These are phyloP conservation scores for Eubucco bourcierii DNA, from an alignment of 2,113 vertebrate species.

Conservation along the genomic window DNA sequence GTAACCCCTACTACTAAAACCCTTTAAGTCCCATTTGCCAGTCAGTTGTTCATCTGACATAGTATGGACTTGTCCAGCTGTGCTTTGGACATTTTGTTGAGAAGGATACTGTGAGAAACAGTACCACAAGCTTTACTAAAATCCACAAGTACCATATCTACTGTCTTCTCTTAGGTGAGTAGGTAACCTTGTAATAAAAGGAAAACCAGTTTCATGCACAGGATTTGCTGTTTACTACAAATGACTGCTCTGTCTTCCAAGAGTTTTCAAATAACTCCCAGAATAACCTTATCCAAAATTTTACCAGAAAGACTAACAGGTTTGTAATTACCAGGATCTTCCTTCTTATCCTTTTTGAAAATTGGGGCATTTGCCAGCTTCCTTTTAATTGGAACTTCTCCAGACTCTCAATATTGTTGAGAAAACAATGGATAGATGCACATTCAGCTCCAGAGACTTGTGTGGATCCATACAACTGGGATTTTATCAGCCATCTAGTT, in stretches of 20 bases:
- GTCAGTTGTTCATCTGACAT: rapidly evolving
- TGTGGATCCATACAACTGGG: rapidly evolving
- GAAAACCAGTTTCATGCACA: not conserved
- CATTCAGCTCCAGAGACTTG: rapidly evolving
- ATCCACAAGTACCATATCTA: not conserved
- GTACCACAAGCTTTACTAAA: not conserved
- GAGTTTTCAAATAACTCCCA: not conserved
- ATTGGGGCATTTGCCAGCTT: not conserved
- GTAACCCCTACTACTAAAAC: not conserved
- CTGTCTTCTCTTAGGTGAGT: not conserved
- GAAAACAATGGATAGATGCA: not conserved
- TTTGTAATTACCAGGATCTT: not conserved
- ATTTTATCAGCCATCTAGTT: rapidly evolving
- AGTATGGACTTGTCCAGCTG: not conserved
- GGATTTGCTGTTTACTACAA: not conserved
- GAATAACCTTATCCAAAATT: not conserved
- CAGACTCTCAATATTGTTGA: not conserved
- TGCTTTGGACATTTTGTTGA: not conserved
- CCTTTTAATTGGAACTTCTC: not conserved
- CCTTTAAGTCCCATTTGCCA: rapidly evolving
- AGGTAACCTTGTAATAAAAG: not conserved
- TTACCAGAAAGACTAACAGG: not conserved
- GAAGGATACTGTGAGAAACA: not conserved
- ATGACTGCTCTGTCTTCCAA: not conserved
- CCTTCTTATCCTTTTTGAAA: not conserved